Evolutionary conservation across 2,797 vertebrate genomes (phyloP).

Genomic region (Xenopus petersii): DNA sequence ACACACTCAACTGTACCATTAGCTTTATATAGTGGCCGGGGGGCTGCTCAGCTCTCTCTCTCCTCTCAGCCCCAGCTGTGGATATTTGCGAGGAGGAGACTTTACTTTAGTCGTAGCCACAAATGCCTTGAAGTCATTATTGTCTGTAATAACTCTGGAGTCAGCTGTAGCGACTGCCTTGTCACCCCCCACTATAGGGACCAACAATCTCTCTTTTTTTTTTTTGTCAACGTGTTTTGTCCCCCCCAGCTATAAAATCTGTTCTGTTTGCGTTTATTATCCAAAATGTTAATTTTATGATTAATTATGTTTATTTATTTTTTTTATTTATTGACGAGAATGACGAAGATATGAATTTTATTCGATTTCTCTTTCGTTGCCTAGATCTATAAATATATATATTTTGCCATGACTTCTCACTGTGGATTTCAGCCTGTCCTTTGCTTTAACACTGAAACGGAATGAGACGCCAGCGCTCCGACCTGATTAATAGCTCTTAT

Average conservation of each 20-base stretch:
- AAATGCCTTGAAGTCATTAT: constrained; percentile 88
- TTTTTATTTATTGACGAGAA: constrained; percentile 97
- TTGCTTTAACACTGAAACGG: constrained; percentile 62
- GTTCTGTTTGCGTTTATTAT: constrained; percentile 67
- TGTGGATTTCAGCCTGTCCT: constrained; percentile 62
- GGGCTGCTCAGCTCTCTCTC: constrained; percentile 79
- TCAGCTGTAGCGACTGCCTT: constrained; percentile 86
- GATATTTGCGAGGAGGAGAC: constrained; percentile 55
- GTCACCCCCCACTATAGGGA: constrained; percentile 45
- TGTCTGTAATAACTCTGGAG: constrained; percentile 66
- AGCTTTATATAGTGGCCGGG: constrained; percentile 88
- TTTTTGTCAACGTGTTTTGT: constrained; percentile 8
- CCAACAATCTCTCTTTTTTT: constrained; percentile 11
- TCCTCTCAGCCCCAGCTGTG: constrained; percentile 64
- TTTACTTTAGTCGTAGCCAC: constrained; percentile 84
- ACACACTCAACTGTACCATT: constrained; percentile 68
- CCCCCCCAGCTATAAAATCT: constrained; percentile 52
- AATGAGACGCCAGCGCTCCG: constrained; percentile 71
- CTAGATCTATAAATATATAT: constrained; percentile 44
- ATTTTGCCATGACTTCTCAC: constrained; percentile 71
- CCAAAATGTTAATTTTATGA: constrained; percentile 84
- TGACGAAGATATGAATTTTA: constrained; percentile 76
- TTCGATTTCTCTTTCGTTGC: constrained; percentile 77
- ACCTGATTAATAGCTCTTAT: constrained; percentile 84
- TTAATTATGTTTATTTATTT: constrained; percentile 78